A percentile compares a stretch with the other conserved stretches of the same genome.
Evolutionary conservation across 2,888 invertebrate genomes (phyloP).

Genomic region (Tribolium freemani): DNA sequence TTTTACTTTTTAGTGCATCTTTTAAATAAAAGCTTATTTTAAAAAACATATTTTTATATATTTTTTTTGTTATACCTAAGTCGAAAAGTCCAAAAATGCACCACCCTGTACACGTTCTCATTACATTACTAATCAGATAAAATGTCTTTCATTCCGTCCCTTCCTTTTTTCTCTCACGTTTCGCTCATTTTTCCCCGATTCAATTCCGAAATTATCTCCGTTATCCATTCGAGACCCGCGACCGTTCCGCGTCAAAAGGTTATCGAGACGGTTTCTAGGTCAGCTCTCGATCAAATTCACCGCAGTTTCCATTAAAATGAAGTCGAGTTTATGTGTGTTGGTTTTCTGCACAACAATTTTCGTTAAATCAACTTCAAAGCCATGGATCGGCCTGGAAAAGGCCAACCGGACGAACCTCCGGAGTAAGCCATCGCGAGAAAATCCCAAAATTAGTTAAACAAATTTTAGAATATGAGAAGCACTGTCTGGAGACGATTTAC

Average conservation of each 20-base stretch:
- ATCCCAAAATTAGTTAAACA: background rate
- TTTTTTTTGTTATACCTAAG: no score
- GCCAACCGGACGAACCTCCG: conserved; percentile 23
- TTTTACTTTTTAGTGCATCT: no score
- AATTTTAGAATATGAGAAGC: conserved; percentile 21
- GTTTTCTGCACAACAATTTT: conserved; percentile 7
- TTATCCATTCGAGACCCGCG: background rate
- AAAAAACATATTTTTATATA: no score
- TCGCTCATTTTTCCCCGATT: background rate
- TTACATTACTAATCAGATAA: background rate
- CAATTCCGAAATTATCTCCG: background rate
- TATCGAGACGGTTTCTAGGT: conserved; percentile 18
- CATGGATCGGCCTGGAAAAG: conserved; percentile 15
- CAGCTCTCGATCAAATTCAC: conserved; percentile 15
- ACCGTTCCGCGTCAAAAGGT: conserved; percentile 18
- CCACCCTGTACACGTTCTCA: no score
- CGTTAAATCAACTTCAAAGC: background rate
- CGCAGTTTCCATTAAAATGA: background rate
- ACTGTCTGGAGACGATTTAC: conserved; percentile 17
- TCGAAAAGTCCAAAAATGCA: no score
- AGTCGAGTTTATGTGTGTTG: conserved; percentile 1
- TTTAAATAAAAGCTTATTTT: no score
- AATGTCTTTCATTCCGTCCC: background rate
- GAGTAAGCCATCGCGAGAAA: background rate
- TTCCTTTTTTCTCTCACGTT: background rate